Percentiles rank a stretch among this genome's conserved stretches.
Conservation (phyloP, 2,888 invertebrate species). For the Ceramica pisi region DNA sequence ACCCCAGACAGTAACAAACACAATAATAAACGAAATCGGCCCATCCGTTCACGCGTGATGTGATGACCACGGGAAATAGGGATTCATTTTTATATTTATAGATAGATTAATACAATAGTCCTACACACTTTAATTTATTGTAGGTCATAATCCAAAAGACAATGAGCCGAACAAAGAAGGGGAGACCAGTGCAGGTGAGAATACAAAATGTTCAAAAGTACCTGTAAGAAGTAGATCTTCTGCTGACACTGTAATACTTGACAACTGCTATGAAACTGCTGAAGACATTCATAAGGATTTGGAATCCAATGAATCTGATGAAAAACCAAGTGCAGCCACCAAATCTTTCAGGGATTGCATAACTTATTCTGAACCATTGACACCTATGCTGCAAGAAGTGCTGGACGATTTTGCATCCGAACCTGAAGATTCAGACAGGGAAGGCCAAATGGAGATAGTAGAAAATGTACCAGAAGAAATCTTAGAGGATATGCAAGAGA, state of each 20-base stretch:
- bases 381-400: conserved; percentile 80
- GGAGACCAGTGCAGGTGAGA: conserved; percentile 82
- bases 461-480: conserved; percentile 66
- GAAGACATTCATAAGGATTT: conserved; percentile 78
- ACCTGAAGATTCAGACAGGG: conserved; percentile 74
- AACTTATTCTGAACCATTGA: conserved; percentile 80
- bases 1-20: too few species aligned
- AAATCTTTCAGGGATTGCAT: conserved; percentile 80
- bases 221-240: conserved; percentile 79
- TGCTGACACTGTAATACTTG: conserved; percentile 82
- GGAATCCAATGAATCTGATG: conserved; percentile 68
- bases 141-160: conserved; percentile 69
- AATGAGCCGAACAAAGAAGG: conserved; percentile 70
- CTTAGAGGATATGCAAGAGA: conserved; percentile 44
- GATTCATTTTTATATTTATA: too few species aligned
- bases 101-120: neutral
- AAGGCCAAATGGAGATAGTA: conserved; percentile 75
- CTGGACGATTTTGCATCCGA: conserved; percentile 82
- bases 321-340: conserved; percentile 37
- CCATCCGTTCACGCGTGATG: too few species aligned
- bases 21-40: too few species aligned
- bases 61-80: too few species aligned
- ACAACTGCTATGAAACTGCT: conserved; percentile 78
- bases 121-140: conserved; percentile 58
- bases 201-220: conserved; percentile 76